Evolutionary conservation across 1,140 invertebrate species (phyloP).

Genomic region (Anastrepha obliqua): DNA sequence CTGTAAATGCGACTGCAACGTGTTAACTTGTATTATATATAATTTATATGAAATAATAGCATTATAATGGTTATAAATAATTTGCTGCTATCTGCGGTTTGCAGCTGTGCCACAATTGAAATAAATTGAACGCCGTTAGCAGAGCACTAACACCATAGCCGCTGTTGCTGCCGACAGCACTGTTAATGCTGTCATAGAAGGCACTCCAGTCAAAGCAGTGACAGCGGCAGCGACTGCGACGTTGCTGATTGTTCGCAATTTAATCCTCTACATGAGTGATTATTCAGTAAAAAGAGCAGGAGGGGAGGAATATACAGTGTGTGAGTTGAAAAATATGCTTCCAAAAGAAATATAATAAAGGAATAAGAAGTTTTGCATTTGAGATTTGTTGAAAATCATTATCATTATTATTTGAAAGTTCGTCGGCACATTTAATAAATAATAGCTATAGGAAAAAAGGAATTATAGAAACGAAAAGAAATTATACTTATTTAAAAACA

Average conservation of each 20-base stretch:
- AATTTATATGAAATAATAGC: constrained; percentile 6
- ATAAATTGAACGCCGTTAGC: constrained; percentile 3
- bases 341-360: too few species aligned
- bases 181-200: background rate
- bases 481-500: too few species aligned
- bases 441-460: too few species aligned
- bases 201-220: background rate
- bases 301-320: background rate
- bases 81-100: background rate
- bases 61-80: background rate
- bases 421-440: too few species aligned
- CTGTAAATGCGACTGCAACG: too few species aligned
- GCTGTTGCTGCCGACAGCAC: background rate
- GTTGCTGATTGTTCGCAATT: background rate
- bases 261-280: background rate
- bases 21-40: too few species aligned
- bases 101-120: constrained; percentile 7
- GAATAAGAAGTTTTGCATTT: too few species aligned
- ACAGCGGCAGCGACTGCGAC: background rate
- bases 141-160: background rate
- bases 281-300: background rate
- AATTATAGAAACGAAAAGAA: too few species aligned
- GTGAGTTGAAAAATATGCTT: too few species aligned
- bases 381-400: too few species aligned
- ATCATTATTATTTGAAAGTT: too few species aligned